Conservation (phyloP, 1,140 invertebrate genomes). For the Aphis craccivora region DNA sequence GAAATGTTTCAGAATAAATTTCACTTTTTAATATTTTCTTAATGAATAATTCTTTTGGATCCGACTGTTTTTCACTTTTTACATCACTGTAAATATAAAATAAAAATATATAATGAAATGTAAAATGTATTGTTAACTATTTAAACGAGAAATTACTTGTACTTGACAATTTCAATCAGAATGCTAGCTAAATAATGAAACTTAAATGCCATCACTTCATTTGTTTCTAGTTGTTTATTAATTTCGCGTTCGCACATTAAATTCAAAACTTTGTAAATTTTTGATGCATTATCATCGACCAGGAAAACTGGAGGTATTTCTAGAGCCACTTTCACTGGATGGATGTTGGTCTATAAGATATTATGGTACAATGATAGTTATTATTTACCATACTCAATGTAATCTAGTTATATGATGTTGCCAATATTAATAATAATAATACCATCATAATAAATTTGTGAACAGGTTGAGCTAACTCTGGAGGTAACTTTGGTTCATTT, state of each 20-base stretch:
- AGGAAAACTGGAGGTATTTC: slow-evolving; percentile 78
- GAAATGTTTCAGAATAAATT: slow-evolving; percentile 81
- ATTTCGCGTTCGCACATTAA: slow-evolving; percentile 88
- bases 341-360: slow-evolving; percentile 80
- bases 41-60: slow-evolving; percentile 76
- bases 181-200: slow-evolving; percentile 86
- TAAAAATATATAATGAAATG: not conserved
- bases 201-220: slow-evolving; percentile 93
- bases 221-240: slow-evolving; percentile 80
- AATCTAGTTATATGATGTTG: not conserved
- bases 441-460: slow-evolving; percentile 87
- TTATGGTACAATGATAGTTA: not conserved
- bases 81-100: slow-evolving; percentile 1
- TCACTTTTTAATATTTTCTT: slow-evolving; percentile 69
- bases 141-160: slow-evolving; percentile 65
- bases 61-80: slow-evolving; percentile 64
- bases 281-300: slow-evolving; percentile 73
- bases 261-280: slow-evolving; percentile 83
- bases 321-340: slow-evolving; percentile 85
- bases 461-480: slow-evolving; percentile 76
- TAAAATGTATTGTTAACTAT: not conserved
- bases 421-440: slow-evolving; percentile 60
- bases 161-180: slow-evolving; percentile 75
- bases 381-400: not conserved
- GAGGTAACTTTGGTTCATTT: slow-evolving; percentile 79